These are phyloP conservation scores for Mormyrus proboscirostris DNA, from an alignment of 2,797 vertebrate genomes.

Conservation along the genomic window DNA sequence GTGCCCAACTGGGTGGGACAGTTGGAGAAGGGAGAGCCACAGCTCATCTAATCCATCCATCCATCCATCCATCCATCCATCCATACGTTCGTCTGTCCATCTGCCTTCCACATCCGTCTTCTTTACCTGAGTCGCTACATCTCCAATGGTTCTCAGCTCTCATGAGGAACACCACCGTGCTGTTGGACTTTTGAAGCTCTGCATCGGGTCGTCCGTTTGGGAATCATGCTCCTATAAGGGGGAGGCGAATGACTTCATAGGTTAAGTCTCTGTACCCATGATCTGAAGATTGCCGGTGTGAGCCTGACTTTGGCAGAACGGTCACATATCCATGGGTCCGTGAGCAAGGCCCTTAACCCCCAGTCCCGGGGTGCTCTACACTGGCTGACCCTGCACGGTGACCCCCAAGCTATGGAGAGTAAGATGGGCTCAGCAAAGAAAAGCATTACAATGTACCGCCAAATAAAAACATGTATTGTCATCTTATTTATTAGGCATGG, in stretches of 20 bases:
- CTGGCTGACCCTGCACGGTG: background rate
- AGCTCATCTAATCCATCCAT: background rate
- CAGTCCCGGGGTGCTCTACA: background rate
- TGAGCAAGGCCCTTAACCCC: background rate
- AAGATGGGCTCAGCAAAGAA: background rate
- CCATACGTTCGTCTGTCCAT: background rate
- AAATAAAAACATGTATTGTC: background rate
- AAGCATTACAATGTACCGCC: background rate
- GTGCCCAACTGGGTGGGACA: background rate
- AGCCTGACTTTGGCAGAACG: background rate
- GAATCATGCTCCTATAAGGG: background rate
- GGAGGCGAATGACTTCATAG: background rate
- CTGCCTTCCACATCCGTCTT: background rate
- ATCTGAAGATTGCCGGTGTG: background rate
- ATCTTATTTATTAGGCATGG: background rate
- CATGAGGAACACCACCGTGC: background rate
- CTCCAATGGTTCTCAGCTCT: background rate
- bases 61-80: background rate
- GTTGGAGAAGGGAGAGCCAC: background rate
- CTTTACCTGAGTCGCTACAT: background rate
- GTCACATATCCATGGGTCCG: background rate
- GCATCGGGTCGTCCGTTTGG: background rate
- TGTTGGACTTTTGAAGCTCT: background rate
- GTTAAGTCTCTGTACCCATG: background rate
- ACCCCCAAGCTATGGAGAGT: background rate